A percentile compares a stretch with the other conserved stretches of the same genome.
phyloP scores from a whole-genome alignment of 2,888 invertebrate species.

The Drosophila kokeensis region DNA sequence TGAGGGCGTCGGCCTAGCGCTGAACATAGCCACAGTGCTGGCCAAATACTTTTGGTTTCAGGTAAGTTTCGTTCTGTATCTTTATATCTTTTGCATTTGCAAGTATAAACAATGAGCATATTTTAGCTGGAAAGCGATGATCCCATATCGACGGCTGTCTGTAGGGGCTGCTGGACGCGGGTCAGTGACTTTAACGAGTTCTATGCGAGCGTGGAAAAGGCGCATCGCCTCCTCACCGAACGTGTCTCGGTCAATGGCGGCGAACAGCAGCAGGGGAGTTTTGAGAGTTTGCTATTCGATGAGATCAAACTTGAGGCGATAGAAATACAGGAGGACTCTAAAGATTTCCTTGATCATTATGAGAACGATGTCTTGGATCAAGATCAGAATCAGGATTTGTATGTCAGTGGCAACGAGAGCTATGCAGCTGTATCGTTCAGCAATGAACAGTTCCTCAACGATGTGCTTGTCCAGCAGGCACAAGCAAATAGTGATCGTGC shows the following conservation, averaged over 20 bases:
- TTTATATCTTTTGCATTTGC: not conserved
- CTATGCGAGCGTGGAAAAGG: constrained; percentile 75
- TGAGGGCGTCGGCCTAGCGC: constrained; percentile 69
- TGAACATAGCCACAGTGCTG: constrained; percentile 78
- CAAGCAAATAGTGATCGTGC: not conserved
- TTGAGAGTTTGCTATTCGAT: not conserved
- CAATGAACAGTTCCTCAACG: constrained; percentile 66
- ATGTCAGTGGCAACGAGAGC: constrained; percentile 32
- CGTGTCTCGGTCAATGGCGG: constrained; percentile 65
- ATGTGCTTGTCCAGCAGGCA: constrained; percentile 41
- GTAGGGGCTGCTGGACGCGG: constrained; percentile 79
- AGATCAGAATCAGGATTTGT: constrained; percentile 17
- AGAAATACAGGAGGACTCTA: constrained; percentile 1
- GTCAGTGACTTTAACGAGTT: constrained; percentile 79
- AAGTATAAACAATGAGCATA: constrained; percentile 2
- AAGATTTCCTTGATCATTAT: constrained; percentile 16
- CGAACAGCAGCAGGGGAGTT: constrained; percentile 34
- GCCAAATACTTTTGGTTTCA: constrained; percentile 84
- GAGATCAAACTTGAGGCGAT: not conserved
- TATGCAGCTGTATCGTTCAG: constrained; percentile 52
- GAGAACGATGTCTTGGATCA: constrained; percentile 5
- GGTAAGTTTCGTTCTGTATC: constrained; percentile 56
- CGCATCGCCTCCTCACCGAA: constrained; percentile 81
- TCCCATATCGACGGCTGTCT: constrained; percentile 82
- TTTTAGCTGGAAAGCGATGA: constrained; percentile 72